Conservation (phyloP, 2,888 invertebrate species). For the Dysmachus trigonus region DNA sequence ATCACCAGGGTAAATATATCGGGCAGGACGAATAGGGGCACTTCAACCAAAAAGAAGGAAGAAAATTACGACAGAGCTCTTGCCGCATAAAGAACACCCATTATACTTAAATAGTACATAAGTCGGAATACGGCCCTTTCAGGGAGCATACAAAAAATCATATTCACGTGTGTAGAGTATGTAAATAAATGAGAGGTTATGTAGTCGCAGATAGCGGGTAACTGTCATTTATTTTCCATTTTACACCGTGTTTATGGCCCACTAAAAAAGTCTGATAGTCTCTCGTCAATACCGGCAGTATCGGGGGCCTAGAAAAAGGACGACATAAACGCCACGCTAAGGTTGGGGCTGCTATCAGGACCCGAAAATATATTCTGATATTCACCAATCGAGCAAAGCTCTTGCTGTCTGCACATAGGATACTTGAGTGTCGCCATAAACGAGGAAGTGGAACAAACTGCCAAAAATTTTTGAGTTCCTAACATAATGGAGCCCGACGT, state of each 20-base stretch:
- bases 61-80: constrained; percentile 31
- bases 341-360: constrained; percentile 13
- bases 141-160: constrained; percentile 29
- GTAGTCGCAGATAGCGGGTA: constrained; percentile 40
- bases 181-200: constrained; percentile 42
- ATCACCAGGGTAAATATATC: constrained; percentile 15
- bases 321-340: constrained; percentile 13
- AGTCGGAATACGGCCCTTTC: constrained; percentile 30
- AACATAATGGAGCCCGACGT: constrained; percentile 22
- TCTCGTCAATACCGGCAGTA: constrained; percentile 40
- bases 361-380: constrained; percentile 35
- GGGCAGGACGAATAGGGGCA: neutral
- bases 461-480: constrained; percentile 40
- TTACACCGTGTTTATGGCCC: constrained; percentile 48
- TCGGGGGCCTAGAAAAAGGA: constrained; percentile 30
- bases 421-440: constrained; percentile 34
- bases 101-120: constrained; percentile 40
- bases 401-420: neutral
- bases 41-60: constrained; percentile 9
- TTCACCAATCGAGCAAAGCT: constrained; percentile 28
- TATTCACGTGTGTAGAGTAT: constrained; percentile 32
- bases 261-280: constrained; percentile 49
- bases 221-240: constrained; percentile 47
- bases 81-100: constrained; percentile 25
- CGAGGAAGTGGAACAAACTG: constrained; percentile 39